A percentile compares a stretch with the other conserved stretches of the same genome.
These are phyloP conservation scores for Sylvilagus floridanus DNA, from an alignment of 2,797 vertebrate species.

Conservation along the genomic window DNA sequence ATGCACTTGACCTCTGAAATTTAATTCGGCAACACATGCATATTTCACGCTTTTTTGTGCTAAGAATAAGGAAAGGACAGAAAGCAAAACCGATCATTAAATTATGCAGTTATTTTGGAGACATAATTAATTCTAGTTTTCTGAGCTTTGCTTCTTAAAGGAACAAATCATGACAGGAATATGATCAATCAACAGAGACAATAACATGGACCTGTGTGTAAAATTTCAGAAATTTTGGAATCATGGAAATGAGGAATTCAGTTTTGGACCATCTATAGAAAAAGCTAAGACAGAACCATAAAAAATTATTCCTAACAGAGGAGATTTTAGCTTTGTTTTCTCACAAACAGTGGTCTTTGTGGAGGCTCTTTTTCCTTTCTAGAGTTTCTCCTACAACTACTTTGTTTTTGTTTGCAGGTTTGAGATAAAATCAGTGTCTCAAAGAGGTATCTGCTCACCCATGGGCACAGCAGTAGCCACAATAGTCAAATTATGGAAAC, in stretches of 20 bases:
- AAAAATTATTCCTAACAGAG: constrained; percentile 37
- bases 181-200: constrained; percentile 8
- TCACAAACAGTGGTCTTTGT: not conserved
- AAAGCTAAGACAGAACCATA: not conserved
- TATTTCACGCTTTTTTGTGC: not conserved
- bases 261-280: not conserved
- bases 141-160: not conserved
- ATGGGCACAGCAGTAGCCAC: not conserved
- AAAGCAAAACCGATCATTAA: not conserved
- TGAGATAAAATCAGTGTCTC: not conserved
- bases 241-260: constrained; percentile 26
- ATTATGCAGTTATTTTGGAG: not conserved
- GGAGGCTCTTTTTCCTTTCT: not conserved
- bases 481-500: not conserved
- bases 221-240: constrained; percentile 20
- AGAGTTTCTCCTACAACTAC: not conserved
- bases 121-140: not conserved
- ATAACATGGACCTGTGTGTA: not conserved
- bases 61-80: not conserved
- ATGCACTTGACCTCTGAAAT: constrained; percentile 12
- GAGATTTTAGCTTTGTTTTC: not conserved
- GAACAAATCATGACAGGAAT: not conserved
- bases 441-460: not conserved
- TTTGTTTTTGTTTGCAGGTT: not conserved
- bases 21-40: not conserved